Conservation (phyloP, 2,113 vertebrate genomes). For the Myrmecophaga tridactyla region DNA sequence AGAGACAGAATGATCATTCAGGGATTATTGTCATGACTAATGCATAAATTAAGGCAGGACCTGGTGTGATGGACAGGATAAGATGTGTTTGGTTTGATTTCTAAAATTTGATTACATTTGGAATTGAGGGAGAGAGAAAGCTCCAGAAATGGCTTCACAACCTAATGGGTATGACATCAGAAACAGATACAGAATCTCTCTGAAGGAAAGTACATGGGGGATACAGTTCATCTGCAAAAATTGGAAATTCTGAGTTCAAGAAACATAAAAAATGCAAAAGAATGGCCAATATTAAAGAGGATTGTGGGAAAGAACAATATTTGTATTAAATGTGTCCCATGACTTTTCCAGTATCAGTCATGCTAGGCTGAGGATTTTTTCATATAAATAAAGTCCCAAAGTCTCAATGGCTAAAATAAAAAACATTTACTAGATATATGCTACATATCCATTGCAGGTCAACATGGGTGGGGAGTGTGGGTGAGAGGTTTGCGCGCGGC, state of each 20-base stretch:
- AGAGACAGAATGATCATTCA: not conserved
- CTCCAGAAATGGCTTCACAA: not conserved
- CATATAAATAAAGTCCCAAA: not conserved
- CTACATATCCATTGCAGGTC: not conserved
- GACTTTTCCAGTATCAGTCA: not conserved
- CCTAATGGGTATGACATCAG: not conserved
- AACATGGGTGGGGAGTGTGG: fast-evolving
- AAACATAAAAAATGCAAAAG: not conserved
- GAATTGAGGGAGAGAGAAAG: not conserved
- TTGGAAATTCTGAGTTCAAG: not conserved
- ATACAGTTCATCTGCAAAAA: not conserved
- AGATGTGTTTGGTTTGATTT: not conserved
- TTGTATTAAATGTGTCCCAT: not conserved
- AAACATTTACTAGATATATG: not conserved
- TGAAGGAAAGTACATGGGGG: not conserved
- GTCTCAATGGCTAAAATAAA: not conserved
- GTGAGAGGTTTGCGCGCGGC: not conserved
- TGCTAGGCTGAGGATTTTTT: not conserved
- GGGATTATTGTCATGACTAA: not conserved
- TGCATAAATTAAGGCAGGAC: not conserved
- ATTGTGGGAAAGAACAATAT: not conserved
- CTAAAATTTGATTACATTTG: not conserved
- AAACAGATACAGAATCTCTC: not conserved
- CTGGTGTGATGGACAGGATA: not conserved
- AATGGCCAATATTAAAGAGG: not conserved